phyloP scores from a whole-genome alignment of 2,888 invertebrate species.

The Ochlodes sylvanus region DNA sequence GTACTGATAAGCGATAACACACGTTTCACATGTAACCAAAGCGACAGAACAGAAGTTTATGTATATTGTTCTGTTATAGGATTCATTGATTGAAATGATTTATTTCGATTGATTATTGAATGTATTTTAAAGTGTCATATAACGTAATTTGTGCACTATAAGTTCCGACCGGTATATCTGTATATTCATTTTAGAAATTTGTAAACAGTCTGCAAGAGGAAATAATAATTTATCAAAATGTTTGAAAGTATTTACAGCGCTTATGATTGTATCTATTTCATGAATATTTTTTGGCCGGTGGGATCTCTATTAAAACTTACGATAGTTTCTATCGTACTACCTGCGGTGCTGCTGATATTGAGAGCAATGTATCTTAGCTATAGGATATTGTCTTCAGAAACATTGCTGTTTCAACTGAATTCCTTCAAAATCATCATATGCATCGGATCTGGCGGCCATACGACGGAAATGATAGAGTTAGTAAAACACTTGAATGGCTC shows the following conservation, averaged over 20 bases:
- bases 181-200: too few species aligned
- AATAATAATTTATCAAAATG: conserved; percentile 23
- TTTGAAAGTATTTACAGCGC: conserved; percentile 15
- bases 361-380: conserved; percentile 57
- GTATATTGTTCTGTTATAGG: too few species aligned
- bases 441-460: conserved; percentile 95
- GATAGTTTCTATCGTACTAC: conserved; percentile 1
- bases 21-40: too few species aligned
- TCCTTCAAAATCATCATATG: conserved; percentile 85
- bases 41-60: too few species aligned
- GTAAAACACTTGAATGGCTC: conserved; percentile 85
- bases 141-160: too few species aligned
- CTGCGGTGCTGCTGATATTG: conserved; percentile 43
- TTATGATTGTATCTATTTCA: conserved; percentile 26
- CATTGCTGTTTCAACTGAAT: conserved; percentile 15
- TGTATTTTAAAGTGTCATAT: too few species aligned
- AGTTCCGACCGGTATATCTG: too few species aligned
- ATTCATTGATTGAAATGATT: too few species aligned
- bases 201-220: neutral
- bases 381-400: conserved; percentile 49
- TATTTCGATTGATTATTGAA: too few species aligned
- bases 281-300: conserved; percentile 27
- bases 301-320: conserved; percentile 17
- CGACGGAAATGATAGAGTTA: conserved; percentile 95
- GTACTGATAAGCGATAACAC: too few species aligned